Evolutionary conservation across 2,113 vertebrate genomes (phyloP).

Genomic region (Nerophis lumbriciformis): DNA sequence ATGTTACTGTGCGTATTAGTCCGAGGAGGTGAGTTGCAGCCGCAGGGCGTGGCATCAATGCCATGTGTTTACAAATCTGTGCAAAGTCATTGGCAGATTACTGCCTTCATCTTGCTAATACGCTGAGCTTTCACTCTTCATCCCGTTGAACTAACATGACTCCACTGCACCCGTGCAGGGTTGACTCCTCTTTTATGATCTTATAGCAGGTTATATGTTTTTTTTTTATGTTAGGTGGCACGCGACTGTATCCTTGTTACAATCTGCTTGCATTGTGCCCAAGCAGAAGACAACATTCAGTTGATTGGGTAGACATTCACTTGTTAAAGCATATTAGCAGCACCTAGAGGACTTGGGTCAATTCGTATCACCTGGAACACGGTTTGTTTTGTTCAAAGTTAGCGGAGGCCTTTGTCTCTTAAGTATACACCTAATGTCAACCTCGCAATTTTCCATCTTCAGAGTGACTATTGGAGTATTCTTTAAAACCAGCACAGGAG

Average conservation of each 20-base stretch:
- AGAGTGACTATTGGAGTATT: no score
- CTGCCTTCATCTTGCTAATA: constrained; percentile 39
- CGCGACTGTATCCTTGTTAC: no score
- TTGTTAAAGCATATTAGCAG: background rate
- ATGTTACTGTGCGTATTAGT: background rate
- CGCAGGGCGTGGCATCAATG: constrained; percentile 8
- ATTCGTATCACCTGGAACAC: background rate
- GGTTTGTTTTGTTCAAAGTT: background rate
- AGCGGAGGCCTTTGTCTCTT: no score
- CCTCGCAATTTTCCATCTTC: no score
- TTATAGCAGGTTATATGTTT: background rate
- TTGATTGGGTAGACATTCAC: background rate
- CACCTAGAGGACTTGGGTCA: background rate
- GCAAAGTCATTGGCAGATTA: constrained; percentile 57
- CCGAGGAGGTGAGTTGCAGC: background rate
- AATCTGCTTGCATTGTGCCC: no score
- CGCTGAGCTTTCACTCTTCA: constrained; percentile 38
- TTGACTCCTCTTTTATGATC: background rate
- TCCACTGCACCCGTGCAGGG: constrained; percentile 2
- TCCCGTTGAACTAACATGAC: constrained; percentile 8
- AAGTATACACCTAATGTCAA: no score
- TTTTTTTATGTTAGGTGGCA: no score
- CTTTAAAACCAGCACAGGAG: no score
- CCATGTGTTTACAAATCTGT: constrained; percentile 37
- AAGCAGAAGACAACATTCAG: background rate